These are phyloP conservation scores for Tethea ocularis DNA, from an alignment of 2,888 invertebrate species.

Conservation along the genomic window DNA sequence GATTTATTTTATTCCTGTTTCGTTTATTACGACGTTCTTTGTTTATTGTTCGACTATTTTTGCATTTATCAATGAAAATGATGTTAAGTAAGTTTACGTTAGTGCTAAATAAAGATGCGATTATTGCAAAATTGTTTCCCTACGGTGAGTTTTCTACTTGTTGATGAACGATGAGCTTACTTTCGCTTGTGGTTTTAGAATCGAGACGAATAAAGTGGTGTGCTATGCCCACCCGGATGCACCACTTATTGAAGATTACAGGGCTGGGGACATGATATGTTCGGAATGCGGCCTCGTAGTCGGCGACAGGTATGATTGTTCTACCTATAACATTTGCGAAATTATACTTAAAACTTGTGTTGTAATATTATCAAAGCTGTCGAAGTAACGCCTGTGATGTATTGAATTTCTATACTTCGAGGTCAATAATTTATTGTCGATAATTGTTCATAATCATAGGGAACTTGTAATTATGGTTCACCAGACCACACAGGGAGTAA, in stretches of 20 bases:
- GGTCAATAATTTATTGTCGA: constrained; percentile 25
- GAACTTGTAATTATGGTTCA: constrained; percentile 25
- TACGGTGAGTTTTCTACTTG: constrained; percentile 63
- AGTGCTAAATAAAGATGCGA: constrained; percentile 32
- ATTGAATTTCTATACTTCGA: constrained; percentile 53
- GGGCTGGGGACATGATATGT: constrained; percentile 99
- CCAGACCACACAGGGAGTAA: constrained; percentile 21
- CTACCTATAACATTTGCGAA: constrained; percentile 62
- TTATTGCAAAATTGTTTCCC: constrained; percentile 39
- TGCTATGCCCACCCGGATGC: constrained; percentile 98
- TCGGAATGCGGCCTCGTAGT: constrained; percentile 99
- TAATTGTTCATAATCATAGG: constrained; percentile 21
- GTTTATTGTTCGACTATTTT: constrained; percentile 43
- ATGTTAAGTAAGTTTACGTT: constrained; percentile 52
- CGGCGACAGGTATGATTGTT: constrained; percentile 92
- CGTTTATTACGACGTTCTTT: constrained; percentile 45
- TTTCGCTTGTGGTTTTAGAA: constrained; percentile 82
- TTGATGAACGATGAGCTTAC: constrained; percentile 55
- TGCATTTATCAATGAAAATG: constrained; percentile 43
- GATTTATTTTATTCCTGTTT: constrained; percentile 64
- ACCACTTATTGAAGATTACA: constrained; percentile 97
- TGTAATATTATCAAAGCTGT: constrained; percentile 49
- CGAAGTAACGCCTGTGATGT: constrained; percentile 44
- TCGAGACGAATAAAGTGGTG: constrained; percentile 90
- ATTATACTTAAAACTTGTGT: constrained; percentile 51